Evolutionary conservation across 1,140 invertebrate genomes (phyloP).

Genomic region (Phymastichus coffea): DNA sequence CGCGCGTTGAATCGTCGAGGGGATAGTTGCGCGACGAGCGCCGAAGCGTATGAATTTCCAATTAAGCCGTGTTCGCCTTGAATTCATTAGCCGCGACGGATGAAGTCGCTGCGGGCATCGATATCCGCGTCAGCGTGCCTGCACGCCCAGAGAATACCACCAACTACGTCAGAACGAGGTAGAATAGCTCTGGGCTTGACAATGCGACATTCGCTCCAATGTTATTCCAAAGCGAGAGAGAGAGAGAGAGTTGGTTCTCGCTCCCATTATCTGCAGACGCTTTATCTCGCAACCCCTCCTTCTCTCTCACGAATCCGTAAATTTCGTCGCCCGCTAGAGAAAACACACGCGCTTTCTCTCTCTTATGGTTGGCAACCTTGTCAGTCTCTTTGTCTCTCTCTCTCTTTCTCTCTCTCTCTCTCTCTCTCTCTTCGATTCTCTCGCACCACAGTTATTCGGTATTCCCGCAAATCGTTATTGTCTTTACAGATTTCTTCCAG

Average conservation of each 20-base stretch:
- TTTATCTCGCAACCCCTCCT: constrained; percentile 19
- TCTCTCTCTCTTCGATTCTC: too few species aligned
- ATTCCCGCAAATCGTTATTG: constrained; percentile 40
- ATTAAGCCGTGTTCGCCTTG: too few species aligned
- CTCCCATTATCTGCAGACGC: constrained; percentile 17
- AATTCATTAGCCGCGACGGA: background rate
- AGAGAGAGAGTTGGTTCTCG: constrained; percentile 46
- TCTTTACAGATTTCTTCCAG: constrained; percentile 42
- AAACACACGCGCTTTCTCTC: constrained; percentile 36
- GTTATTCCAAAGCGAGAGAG: constrained; percentile 56
- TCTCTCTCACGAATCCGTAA: constrained; percentile 35
- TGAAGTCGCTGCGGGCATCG: background rate
- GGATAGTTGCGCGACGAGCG: too few species aligned
- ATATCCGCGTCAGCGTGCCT: background rate
- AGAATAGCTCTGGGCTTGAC: constrained; percentile 46
- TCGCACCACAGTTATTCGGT: background rate
- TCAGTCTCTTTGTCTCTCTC: constrained; percentile 24
- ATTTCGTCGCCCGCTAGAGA: constrained; percentile 45
- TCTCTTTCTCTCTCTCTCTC: background rate
- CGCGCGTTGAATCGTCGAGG: too few species aligned
- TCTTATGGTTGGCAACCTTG: too few species aligned
- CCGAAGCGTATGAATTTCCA: too few species aligned
- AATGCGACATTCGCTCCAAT: constrained; percentile 51
- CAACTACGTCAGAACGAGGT: too few species aligned
- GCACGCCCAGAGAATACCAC: too few species aligned